Conservation (phyloP, 2,113 vertebrate genomes). For the Chamaea fasciata region DNA sequence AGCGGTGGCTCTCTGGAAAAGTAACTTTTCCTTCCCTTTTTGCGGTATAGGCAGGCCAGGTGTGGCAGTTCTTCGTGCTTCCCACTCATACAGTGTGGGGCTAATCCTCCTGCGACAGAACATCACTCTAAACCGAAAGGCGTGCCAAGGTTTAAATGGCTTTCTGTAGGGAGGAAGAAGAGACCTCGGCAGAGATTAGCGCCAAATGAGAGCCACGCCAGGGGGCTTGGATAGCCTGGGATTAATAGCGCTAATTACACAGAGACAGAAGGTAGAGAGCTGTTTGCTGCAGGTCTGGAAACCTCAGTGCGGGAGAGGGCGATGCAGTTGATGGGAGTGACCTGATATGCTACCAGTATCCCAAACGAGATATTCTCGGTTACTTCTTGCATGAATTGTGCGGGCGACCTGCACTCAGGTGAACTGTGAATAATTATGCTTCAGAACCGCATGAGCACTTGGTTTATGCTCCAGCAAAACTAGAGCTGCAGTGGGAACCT, state of each 20-base stretch:
- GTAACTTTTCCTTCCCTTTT: background rate
- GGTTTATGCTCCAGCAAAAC: background rate
- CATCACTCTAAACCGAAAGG: background rate
- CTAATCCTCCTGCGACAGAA: background rate
- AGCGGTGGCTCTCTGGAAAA: background rate
- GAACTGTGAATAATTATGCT: slow-evolving; percentile 10
- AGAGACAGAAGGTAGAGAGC: slow-evolving; percentile 15
- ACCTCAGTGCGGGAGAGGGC: background rate
- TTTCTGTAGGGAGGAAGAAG: slow-evolving; percentile 4
- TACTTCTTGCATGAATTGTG: background rate
- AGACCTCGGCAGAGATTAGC: slow-evolving; percentile 47
- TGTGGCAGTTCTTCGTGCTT: background rate
- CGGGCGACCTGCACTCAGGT: background rate
- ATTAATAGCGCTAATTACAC: slow-evolving; percentile 59
- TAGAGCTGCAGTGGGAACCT: background rate
- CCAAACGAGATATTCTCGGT: background rate
- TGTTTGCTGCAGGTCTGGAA: background rate
- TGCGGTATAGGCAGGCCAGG: background rate
- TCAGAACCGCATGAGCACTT: background rate
- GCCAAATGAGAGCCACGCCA: slow-evolving; percentile 5
- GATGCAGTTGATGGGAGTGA: background rate
- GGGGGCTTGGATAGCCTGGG: slow-evolving; percentile 7
- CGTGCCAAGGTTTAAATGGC: slow-evolving; percentile 20
- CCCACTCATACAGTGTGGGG: background rate
- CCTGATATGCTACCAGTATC: background rate